phyloP scores from a whole-genome alignment of 2,797 vertebrate species.

The Miichthys miiuy region DNA sequence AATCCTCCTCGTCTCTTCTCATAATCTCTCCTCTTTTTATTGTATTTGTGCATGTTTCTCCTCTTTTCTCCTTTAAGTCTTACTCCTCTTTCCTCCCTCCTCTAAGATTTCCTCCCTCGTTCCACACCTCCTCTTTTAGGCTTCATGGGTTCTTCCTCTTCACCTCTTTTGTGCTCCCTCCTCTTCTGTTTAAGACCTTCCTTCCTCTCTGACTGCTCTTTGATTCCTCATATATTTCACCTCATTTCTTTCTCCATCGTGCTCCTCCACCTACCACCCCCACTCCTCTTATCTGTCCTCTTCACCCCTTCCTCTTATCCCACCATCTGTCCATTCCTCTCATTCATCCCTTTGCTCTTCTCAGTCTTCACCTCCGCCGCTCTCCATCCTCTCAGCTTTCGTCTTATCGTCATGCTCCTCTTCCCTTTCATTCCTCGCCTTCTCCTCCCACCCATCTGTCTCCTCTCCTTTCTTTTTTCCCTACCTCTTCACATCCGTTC shows the following conservation, averaged over 20 bases:
- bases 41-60: not conserved
- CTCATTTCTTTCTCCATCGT: not conserved
- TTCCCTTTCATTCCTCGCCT: slow-evolving; percentile 42
- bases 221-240: not conserved
- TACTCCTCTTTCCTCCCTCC: not conserved
- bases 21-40: no score
- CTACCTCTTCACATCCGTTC: slow-evolving; percentile 16
- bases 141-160: not conserved
- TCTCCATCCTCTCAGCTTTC: slow-evolving; percentile 20
- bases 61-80: not conserved
- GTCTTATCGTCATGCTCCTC: slow-evolving; percentile 43
- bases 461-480: slow-evolving; percentile 23
- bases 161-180: not conserved
- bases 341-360: not conserved
- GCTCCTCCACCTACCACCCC: no score
- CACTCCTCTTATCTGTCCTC: not conserved
- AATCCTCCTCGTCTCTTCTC: not conserved
- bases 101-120: not conserved
- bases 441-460: slow-evolving; percentile 66
- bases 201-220: not conserved
- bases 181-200: not conserved
- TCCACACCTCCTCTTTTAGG: not conserved
- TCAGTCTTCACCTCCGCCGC: slow-evolving; percentile 11
- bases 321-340: slow-evolving; percentile 53
- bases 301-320: slow-evolving; percentile 11